Conservation (phyloP, 2,888 invertebrate species). For the Lasioglossum leucozonium region DNA sequence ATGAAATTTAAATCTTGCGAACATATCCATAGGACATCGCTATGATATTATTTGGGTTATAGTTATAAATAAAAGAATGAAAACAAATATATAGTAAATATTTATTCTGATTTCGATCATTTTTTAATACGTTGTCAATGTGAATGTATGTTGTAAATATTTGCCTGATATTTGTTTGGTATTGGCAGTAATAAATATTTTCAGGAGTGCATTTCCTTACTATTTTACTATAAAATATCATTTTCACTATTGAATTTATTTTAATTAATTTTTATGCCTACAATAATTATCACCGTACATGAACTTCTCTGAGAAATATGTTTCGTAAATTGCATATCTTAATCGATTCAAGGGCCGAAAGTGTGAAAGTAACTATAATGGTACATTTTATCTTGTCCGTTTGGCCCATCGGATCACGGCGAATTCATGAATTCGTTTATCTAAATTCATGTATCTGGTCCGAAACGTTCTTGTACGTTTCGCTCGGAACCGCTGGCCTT, state of each 20-base stretch:
- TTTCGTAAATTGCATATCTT: neutral
- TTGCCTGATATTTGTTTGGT: neutral
- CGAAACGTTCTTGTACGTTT: constrained; percentile 15
- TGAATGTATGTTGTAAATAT: too few relatives aligned
- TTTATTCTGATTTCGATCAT: too few relatives aligned
- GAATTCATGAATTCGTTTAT: neutral
- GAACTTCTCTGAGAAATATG: neutral
- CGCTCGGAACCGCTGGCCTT: constrained; percentile 23
- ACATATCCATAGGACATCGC: too few relatives aligned
- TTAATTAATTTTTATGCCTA: neutral
- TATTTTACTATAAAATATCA: too few relatives aligned
- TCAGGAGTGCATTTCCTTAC: neutral
- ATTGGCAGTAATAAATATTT: neutral
- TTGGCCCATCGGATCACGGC: neutral
- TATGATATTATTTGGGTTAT: too few relatives aligned
- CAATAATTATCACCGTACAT: neutral
- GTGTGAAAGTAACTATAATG: neutral
- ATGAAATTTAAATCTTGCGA: too few relatives aligned
- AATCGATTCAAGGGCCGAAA: neutral
- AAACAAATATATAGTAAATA: neutral
- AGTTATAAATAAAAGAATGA: too few relatives aligned
- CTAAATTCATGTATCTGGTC: neutral
- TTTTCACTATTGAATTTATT: too few relatives aligned
- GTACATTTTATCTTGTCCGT: neutral
- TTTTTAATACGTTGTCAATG: too few relatives aligned